phyloP scores from a whole-genome alignment of 2,888 invertebrate genomes.

The Xylophagus ater region DNA sequence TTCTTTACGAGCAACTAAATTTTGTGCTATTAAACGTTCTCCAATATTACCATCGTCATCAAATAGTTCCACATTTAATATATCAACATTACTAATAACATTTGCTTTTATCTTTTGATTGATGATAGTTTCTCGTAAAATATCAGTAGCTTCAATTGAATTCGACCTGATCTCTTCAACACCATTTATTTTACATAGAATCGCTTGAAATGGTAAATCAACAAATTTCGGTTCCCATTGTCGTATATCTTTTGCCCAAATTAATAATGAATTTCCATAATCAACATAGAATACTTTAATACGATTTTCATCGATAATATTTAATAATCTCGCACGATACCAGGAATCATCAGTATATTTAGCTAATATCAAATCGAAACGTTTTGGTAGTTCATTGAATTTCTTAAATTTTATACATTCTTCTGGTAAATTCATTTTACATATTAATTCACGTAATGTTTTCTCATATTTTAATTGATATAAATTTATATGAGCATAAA shows the following conservation, averaged over 20 bases:
- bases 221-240: constrained; percentile 24
- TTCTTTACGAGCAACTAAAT: too few species aligned
- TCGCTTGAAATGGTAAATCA: constrained; percentile 27
- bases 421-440: constrained; percentile 10
- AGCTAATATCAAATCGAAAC: constrained; percentile 29
- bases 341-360: constrained; percentile 27
- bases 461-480: constrained; percentile 7
- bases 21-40: too few species aligned
- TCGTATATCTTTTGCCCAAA: constrained; percentile 23
- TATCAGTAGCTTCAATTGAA: constrained; percentile 1
- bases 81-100: too few species aligned
- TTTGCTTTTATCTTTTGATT: constrained; percentile 4
- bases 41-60: too few species aligned
- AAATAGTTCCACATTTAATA: too few species aligned
- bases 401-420: background rate
- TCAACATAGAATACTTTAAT: constrained; percentile 28
- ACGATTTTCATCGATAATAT: constrained; percentile 11
- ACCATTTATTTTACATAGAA: constrained; percentile 25
- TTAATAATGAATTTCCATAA: constrained; percentile 30
- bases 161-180: constrained; percentile 6
- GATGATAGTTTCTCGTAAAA: constrained; percentile 6
- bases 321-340: constrained; percentile 31
- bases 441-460: constrained; percentile 7
- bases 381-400: background rate
- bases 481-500: constrained; percentile 26